Evolutionary conservation across 1,140 invertebrate species (phyloP).

Genomic region (Nasonia giraulti): DNA sequence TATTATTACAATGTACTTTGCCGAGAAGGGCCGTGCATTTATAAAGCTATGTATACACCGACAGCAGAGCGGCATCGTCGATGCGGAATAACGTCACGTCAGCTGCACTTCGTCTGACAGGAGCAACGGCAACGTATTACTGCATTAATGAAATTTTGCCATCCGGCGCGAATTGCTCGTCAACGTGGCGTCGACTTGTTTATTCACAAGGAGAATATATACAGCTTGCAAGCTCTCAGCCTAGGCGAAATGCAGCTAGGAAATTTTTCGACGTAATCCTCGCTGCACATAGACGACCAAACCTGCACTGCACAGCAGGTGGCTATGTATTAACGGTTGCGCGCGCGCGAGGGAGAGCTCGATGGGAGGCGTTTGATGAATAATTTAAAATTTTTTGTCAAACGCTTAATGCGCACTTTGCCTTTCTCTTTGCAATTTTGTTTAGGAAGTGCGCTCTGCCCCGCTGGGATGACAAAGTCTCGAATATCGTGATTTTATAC

Average conservation of each 20-base stretch:
- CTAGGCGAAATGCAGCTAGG: background rate
- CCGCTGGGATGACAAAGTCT: background rate
- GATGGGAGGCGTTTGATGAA: slow-evolving; percentile 29
- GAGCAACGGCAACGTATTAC: slow-evolving; percentile 9
- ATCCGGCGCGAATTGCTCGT: background rate
- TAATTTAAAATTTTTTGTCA: slow-evolving; percentile 19
- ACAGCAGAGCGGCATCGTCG: background rate
- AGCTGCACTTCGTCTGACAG: background rate
- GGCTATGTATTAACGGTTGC: background rate
- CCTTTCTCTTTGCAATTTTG: background rate
- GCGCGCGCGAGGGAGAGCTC: no score
- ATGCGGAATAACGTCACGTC: slow-evolving; percentile 2
- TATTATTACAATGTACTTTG: background rate
- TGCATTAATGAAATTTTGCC: slow-evolving; percentile 35
- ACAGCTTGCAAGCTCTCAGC: slow-evolving; percentile 10
- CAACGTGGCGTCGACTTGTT: slow-evolving; percentile 15
- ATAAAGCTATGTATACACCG: background rate
- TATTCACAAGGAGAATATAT: slow-evolving; percentile 50
- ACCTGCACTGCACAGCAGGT: background rate
- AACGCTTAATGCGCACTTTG: background rate
- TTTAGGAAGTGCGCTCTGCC: background rate
- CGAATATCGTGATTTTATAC: background rate
- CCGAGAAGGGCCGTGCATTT: no score
- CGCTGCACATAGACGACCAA: background rate
- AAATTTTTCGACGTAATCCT: slow-evolving; percentile 39